phyloP scores from a whole-genome alignment of 92 coral and sea anemone species.

The Anthopleura xanthogrammica region DNA sequence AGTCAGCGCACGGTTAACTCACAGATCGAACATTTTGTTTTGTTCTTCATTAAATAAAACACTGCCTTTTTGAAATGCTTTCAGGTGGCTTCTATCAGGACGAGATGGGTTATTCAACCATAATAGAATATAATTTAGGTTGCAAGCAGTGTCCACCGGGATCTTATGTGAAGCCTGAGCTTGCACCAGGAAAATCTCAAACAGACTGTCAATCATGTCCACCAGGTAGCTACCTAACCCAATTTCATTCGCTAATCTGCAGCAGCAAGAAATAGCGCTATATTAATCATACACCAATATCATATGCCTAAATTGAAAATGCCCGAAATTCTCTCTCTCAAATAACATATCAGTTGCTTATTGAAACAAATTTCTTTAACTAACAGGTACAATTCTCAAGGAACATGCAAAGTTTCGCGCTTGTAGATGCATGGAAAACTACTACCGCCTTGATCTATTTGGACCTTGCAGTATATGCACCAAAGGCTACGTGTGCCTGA shows the following conservation, averaged over 20 bases:
- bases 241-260: too few relatives aligned
- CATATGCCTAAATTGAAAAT: too few relatives aligned
- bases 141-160: slow-evolving; percentile 38
- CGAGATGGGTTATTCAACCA: not conserved
- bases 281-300: too few relatives aligned
- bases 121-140: not conserved
- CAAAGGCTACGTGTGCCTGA: slow-evolving; percentile 21
- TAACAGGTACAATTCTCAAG: slow-evolving; percentile 27
- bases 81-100: not conserved
- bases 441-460: slow-evolving; percentile 14
- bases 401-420: slow-evolving; percentile 33
- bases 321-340: too few relatives aligned
- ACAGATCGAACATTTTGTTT: too few relatives aligned
- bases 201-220: slow-evolving; percentile 36
- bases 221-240: not conserved
- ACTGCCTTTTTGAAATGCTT: too few relatives aligned
- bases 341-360: too few relatives aligned
- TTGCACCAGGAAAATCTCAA: not conserved
- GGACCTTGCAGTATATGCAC: slow-evolving; percentile 31
- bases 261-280: too few relatives aligned
- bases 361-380: not conserved
- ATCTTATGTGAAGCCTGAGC: slow-evolving; percentile 8
- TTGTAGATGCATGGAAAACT: slow-evolving; percentile 23
- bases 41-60: too few relatives aligned
- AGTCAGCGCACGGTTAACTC: too few relatives aligned